Conservation (phyloP, 2,888 invertebrate genomes). For the Macrophya annulata region DNA sequence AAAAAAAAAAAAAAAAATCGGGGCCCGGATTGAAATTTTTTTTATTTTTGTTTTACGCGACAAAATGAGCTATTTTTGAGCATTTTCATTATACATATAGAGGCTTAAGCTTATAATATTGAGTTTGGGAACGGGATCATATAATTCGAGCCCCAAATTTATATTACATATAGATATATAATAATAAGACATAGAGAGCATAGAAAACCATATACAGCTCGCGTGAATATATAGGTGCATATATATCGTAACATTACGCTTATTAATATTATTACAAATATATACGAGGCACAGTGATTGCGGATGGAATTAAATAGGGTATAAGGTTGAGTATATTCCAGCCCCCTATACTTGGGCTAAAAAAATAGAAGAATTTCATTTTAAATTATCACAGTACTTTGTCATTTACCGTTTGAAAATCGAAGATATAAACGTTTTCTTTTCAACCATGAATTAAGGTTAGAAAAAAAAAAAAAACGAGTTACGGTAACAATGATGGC, state of each 20-base stretch:
- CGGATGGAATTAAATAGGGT: conserved; percentile 8
- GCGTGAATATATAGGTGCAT: conserved; percentile 30
- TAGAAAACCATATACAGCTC: conserved; percentile 28
- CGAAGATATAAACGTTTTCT: background rate
- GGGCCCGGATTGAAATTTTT: background rate
- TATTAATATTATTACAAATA: conserved; percentile 6
- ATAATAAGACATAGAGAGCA: conserved; percentile 34
- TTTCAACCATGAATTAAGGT: background rate
- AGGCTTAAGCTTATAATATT: conserved; percentile 3
- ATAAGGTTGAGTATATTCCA: background rate
- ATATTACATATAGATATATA: background rate
- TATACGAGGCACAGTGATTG: conserved; percentile 22
- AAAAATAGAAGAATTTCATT: background rate
- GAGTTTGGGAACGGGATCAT: background rate
- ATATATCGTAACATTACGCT: conserved; percentile 26
- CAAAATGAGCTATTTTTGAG: background rate
- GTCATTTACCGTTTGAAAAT: background rate
- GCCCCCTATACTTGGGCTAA: background rate
- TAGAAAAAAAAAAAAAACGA: background rate
- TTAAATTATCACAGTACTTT: background rate
- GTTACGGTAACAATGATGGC: background rate
- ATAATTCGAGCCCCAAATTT: conserved; percentile 29
- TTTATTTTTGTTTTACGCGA: background rate
- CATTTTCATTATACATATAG: background rate
- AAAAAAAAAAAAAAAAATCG: background rate